Evolutionary conservation across 2,113 vertebrate species (phyloP).

Genomic region (Gracilinanus agilis): DNA sequence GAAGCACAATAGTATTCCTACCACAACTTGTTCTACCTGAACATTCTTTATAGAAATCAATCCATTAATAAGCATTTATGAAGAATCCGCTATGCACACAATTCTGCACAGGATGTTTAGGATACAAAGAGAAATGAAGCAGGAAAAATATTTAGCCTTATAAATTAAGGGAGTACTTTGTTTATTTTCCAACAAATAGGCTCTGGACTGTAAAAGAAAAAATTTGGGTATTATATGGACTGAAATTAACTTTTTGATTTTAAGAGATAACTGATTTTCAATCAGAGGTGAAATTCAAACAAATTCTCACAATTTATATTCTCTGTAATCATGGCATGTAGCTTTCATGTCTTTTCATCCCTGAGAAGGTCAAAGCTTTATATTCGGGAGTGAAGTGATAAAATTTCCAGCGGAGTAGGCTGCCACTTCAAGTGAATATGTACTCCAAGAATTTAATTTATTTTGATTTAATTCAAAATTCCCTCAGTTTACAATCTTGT

Average conservation of each 20-base stretch:
- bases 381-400: constrained; percentile 16
- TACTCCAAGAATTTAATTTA: constrained; percentile 28
- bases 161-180: neutral
- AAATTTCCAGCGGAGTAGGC: constrained; percentile 23
- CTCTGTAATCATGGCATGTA: neutral
- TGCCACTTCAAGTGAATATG: constrained; percentile 20
- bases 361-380: neutral
- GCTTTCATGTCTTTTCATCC: neutral
- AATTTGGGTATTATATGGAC: constrained; percentile 13
- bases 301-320: neutral
- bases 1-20: no score
- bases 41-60: no score
- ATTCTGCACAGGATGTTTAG: neutral
- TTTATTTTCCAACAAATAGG: constrained; percentile 16
- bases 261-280: neutral
- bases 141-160: neutral
- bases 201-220: neutral
- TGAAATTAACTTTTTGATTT: neutral
- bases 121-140: neutral
- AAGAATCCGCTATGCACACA: neutral
- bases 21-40: no score
- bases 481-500: neutral
- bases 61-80: neutral
- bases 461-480: constrained; percentile 41
- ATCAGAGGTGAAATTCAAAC: constrained; percentile 1